Evolutionary conservation across 2,797 vertebrate genomes (phyloP), one percentile per base, ranked within the genome.

Genomic region (Ciconia nigra): DNA sequence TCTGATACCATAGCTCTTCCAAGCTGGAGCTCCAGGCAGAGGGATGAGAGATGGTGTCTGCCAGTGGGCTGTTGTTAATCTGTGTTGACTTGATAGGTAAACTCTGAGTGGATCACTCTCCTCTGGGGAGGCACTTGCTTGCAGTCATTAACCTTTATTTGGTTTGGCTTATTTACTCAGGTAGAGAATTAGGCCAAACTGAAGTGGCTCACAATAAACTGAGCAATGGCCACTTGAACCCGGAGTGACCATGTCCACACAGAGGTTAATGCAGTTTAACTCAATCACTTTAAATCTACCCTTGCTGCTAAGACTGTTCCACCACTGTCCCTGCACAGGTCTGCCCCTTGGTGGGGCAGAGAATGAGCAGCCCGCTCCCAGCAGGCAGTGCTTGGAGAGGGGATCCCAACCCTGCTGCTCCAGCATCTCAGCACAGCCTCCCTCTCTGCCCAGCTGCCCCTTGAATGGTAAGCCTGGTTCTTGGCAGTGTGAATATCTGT

Each of bases 121-220:
- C 71, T 96, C 92, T 94, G 71, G 67, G 78, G 46, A 89, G 59
- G n/a, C 63, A 44, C 89, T 94, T 2, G 5, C 73, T 79, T 22
- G 3, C 59, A 85, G 78, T 74, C 84, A 89, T 91, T 93, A 88
- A 89, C 94, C 72, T 97, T 96, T 83, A 94, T 93, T 96, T 95
- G 61, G n/a, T 77, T 83, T 83, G 76, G 52, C 15, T 93, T 93
- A 91, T 94, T 95, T 96, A 96, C 89, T 94, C 84, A 67, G 85
- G 79, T 81, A 87, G 86, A 0, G 1, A 86, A 84, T 91, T 71
- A 90, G 74, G 90, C 80, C 84, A 63, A 12, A 29, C 1, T 92
- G 77, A 47, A 96, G 91, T n/a, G 81, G 59, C n/a, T 91, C 8
- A 17, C 13, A 16, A 41, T 92, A 57, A 84, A 41, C 89, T 95